Evolutionary conservation across 1,140 invertebrate genomes (phyloP), one percentile per base, ranked within the genome.

Genomic region (Drosophila truncata): DNA sequence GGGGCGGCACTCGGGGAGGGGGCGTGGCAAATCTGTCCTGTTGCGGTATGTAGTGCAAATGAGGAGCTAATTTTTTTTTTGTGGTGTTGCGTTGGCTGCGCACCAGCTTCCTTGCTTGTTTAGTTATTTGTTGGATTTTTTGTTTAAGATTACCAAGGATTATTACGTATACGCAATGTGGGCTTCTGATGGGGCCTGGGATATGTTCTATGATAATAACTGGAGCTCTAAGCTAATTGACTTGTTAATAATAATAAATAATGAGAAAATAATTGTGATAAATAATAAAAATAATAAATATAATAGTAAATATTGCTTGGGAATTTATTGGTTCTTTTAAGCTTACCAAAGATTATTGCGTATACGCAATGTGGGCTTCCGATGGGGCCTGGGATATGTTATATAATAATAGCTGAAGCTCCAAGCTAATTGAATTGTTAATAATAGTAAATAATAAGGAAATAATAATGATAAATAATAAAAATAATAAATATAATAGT

Each of bases 11-110:
- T n/a, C n/a, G n/a, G n/a, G n/a, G 7, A 1, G 47, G 47, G 55
- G 67, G 54, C 35, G 66, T 71, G 70, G 47, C 58, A 52, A 50
- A 37, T 50, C 60, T 70, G 27, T 52, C 47, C 62, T 66, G 66
- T 44, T 66, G 66, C 62, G 35, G 70, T 13, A 76, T 65, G 70
- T 64, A 57, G 74, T 75, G 74, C 74, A 66, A 77, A 77, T 77
- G 61, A 77, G 71, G 52, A 77, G 74, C 74, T 72, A 75, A 72
- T 54, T 73, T 62, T 72, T 73, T 73, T 52, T 27, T n/a, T n/a
- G n/a, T n/a, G n/a, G 25, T 47, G 25, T 29, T 11, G 2, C 50
- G n/a, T n/a, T 35, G n/a, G 2, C 18, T 35, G 20, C 2, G 14
- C 52, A 25, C 11, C 41, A n/a, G 20, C 18, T 10, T 8, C 5